These are phyloP conservation scores for Pogonomyrmex barbatus DNA, from an alignment of 1,140 invertebrate species.

Conservation along the genomic window DNA sequence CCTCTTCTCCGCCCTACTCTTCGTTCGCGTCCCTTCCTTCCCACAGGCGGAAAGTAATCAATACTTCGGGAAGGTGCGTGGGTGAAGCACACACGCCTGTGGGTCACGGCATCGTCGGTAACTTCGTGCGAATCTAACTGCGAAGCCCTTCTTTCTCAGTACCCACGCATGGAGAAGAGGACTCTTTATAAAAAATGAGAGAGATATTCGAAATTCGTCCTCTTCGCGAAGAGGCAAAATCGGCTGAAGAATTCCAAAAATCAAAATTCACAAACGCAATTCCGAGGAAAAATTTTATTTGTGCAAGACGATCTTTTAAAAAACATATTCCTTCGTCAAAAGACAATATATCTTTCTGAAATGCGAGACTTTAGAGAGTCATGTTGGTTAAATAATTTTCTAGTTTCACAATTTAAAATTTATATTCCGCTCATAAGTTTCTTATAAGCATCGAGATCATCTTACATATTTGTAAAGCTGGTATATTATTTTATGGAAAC, in stretches of 20 bases:
- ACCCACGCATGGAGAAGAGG: not conserved
- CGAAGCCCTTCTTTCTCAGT: slow-evolving; percentile 8
- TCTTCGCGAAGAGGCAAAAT: not conserved
- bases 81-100: slow-evolving; percentile 77
- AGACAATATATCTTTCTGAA: not conserved
- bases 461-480: no score
- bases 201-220: slow-evolving; percentile 13
- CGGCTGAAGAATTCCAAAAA: not conserved
- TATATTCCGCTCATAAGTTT: no score
- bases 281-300: not conserved
- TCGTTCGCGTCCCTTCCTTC: slow-evolving; percentile 74
- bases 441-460: no score
- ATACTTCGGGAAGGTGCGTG: slow-evolving; percentile 83
- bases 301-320: not conserved
- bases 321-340: not conserved
- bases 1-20: slow-evolving; percentile 70
- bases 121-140: slow-evolving; percentile 68
- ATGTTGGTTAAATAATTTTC: not conserved
- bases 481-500: no score
- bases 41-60: slow-evolving; percentile 82
- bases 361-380: not conserved
- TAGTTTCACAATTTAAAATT: not conserved
- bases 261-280: not conserved
- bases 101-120: slow-evolving; percentile 63
- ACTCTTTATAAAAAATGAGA: not conserved